Base-by-base conservation (phyloP, 2,888 invertebrate species). In the Flexamia atlantica region DNA sequence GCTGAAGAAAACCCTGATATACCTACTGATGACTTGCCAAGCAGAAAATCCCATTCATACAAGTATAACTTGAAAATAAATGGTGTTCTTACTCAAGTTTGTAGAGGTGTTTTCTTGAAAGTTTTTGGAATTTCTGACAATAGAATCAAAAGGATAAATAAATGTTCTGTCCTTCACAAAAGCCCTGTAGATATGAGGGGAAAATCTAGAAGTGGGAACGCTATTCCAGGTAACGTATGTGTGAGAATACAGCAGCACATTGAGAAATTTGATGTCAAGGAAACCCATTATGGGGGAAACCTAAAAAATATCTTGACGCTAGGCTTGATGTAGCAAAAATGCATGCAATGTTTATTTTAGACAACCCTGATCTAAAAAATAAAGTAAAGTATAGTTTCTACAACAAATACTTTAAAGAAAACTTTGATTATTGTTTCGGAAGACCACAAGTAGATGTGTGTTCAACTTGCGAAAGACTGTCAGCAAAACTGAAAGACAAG, bases 381-480 rank as follows among this genome's bases (percentile, higher is more conserved):
- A 36, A 64, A 25, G 79, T 83, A 42, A 83, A 83, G n/a, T 79
- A 79, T 30, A 83, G 42, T 42, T 83, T 76, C 46, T 83, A 83
- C 40, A 40, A 79, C 23, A 79, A 76, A n/a, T 83, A 79, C 25
- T 83, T 76, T 64, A 83, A 74, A 32, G 84, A 87, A 53, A 88
- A 88, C 68, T 88, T 86, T 83, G 83, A 76, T 84, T 85, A 81
- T 60, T 68, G 80, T 42, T 88, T 88, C 85, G 87, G 87, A 80
- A 68, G 86, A 81, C 87, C 86, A 40, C 87, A 87, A 84, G 86
- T 87, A n/a, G 87, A 87, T 81, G 86, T 85, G 25, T 87, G 86
- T 82, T 84, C 80, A 30, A 83, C 82, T 36, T 87, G 87, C 53
- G 87, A 87, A 81, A 84, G 85, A 83, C 80, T 87, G 81, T 74